phyloP scores from a whole-genome alignment of 2,797 vertebrate genomes.

The Echeneis naucrates region DNA sequence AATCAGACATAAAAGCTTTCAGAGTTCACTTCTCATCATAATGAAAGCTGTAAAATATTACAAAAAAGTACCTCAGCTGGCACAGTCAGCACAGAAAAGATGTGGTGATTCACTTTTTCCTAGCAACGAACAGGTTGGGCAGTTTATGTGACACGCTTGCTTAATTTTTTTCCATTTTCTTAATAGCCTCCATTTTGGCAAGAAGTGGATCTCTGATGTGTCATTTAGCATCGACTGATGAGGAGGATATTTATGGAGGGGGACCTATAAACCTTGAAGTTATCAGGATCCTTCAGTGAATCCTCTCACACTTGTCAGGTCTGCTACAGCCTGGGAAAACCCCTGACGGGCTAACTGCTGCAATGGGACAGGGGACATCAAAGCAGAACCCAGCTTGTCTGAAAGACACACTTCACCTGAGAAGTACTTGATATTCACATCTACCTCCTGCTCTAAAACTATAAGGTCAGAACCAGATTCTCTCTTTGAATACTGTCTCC shows the following conservation, averaged over 20 bases:
- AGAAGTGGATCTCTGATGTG: conserved; percentile 17
- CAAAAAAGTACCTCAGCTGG: conserved; percentile 1
- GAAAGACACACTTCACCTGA: conserved; percentile 54
- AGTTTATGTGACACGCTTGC: conserved; percentile 23
- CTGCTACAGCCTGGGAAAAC: conserved; percentile 55
- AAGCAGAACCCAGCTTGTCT: conserved; percentile 35
- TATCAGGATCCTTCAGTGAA: conserved; percentile 58
- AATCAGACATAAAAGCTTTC: conserved; percentile 24
- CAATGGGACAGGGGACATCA: conserved; percentile 55
- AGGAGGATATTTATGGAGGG: conserved; percentile 54
- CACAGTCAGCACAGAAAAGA: neutral
- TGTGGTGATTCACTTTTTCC: neutral
- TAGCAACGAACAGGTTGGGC: conserved; percentile 10
- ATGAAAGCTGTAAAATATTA: conserved; percentile 18
- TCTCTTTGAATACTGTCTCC: conserved; percentile 3
- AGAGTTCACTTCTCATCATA: conserved; percentile 14
- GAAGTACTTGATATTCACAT: conserved; percentile 46
- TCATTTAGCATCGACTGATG: conserved; percentile 32
- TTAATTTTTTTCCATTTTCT: conserved; percentile 22
- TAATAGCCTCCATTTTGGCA: conserved; percentile 27
- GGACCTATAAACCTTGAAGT: conserved; percentile 55
- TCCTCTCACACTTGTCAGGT: conserved; percentile 69
- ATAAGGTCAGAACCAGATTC: conserved; percentile 9
- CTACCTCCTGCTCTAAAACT: conserved; percentile 25
- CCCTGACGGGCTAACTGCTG: conserved; percentile 56